Evolutionary conservation across 2,888 invertebrate species (phyloP).

Genomic region (Cactoblastis cactorum): DNA sequence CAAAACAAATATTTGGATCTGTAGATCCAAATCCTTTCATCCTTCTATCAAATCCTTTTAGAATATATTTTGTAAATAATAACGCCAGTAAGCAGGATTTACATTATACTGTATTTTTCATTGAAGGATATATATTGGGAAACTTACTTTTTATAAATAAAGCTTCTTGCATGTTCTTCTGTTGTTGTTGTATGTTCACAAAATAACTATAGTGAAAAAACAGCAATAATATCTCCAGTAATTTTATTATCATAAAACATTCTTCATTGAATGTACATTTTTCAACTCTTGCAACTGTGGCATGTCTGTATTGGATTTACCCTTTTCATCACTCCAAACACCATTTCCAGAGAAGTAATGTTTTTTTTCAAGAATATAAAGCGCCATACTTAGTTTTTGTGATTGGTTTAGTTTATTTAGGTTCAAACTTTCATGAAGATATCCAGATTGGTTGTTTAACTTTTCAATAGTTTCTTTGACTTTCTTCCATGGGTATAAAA

Average conservation of each 20-base stretch:
- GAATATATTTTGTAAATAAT: no score
- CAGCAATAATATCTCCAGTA: neutral
- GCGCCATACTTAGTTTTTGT: conserved; percentile 58
- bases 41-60: no score
- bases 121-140: no score
- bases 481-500: conserved; percentile 71
- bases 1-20: no score
- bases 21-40: no score
- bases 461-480: conserved; percentile 41
- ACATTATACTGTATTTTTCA: no score
- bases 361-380: conserved; percentile 66
- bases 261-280: neutral
- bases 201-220: no score
- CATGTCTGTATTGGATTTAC: conserved; percentile 24
- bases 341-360: conserved; percentile 74
- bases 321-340: conserved; percentile 65
- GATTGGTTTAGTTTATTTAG: conserved; percentile 42
- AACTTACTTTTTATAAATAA: no score
- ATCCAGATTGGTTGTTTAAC: conserved; percentile 24
- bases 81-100: no score
- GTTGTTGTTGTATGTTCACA: no score
- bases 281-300: neutral
- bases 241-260: neutral
- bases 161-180: no score
- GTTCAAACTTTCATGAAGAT: conserved; percentile 43